Conservation (phyloP, 2,888 invertebrate species). For the Papilio elwesi region DNA sequence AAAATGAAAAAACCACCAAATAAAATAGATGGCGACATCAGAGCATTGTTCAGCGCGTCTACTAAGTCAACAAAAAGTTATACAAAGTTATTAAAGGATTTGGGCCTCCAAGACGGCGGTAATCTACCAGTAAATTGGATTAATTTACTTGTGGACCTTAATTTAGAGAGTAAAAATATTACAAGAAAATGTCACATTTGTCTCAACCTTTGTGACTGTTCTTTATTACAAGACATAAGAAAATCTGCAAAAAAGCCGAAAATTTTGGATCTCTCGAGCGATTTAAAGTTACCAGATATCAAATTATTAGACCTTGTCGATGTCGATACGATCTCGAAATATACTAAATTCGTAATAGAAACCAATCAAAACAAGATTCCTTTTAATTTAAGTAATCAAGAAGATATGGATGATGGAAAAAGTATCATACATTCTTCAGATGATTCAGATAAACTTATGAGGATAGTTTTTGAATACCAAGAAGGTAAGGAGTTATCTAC, state of each 20-base stretch:
- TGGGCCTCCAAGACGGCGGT: slow-evolving; percentile 67
- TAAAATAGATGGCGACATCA: slow-evolving; percentile 81
- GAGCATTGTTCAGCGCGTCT: slow-evolving; percentile 80
- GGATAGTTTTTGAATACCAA: slow-evolving; percentile 39
- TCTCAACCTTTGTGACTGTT: slow-evolving; percentile 71
- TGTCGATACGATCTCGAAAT: slow-evolving; percentile 56
- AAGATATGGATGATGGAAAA: slow-evolving; percentile 51
- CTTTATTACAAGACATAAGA: slow-evolving; percentile 54
- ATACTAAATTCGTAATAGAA: slow-evolving; percentile 46
- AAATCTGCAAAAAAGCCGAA: slow-evolving; percentile 38
- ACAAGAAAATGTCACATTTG: slow-evolving; percentile 73
- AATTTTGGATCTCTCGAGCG: slow-evolving; percentile 52
- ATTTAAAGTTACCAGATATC: slow-evolving; percentile 63
- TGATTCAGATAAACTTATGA: slow-evolving; percentile 43
- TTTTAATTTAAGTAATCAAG: slow-evolving; percentile 29
- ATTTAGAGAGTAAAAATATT: slow-evolving; percentile 62
- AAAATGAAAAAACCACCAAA: slow-evolving; percentile 59
- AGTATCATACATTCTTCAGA: slow-evolving; percentile 56
- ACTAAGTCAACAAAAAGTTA: slow-evolving; percentile 78
- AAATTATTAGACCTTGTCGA: slow-evolving; percentile 67
- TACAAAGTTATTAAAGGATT: slow-evolving; percentile 71
- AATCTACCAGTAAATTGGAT: slow-evolving; percentile 67
- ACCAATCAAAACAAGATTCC: slow-evolving; percentile 40
- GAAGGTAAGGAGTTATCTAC: slow-evolving; percentile 40
- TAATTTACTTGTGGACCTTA: slow-evolving; percentile 77